A percentile compares a stretch with the other conserved stretches of the same genome.
These are phyloP conservation scores for Pseudomyrmex dendroicus DNA, from an alignment of 1,140 invertebrate species.

Conservation along the genomic window DNA sequence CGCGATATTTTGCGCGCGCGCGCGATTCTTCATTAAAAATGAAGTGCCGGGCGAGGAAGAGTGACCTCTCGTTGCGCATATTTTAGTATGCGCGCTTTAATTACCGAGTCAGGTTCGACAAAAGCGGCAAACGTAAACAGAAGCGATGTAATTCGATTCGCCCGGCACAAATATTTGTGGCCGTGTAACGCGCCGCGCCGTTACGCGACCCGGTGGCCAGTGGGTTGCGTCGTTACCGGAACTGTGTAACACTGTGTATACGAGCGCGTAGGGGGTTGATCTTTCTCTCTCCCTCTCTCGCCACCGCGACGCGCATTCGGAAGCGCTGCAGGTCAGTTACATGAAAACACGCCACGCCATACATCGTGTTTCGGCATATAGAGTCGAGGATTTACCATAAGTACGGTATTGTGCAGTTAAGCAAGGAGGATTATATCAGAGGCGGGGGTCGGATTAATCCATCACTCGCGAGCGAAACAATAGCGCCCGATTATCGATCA, in stretches of 20 bases:
- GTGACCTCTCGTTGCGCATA: conserved; percentile 41
- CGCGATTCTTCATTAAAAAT: conserved; percentile 50
- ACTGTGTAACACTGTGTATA: conserved; percentile 53
- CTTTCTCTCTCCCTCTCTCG: conserved; percentile 5
- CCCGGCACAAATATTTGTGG: conserved; percentile 70
- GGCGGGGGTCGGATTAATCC: conserved; percentile 29
- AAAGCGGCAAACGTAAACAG: conserved; percentile 60
- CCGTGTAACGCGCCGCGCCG: conserved; percentile 65
- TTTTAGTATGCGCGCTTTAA: conserved; percentile 66
- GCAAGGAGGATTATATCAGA: conserved; percentile 35
- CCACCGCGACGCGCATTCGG: conserved; percentile 56
- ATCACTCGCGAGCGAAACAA: conserved; percentile 38
- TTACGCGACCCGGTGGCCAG: conserved; percentile 56
- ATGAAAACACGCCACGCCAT: conserved; percentile 52
- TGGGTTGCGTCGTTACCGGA: conserved; percentile 47
- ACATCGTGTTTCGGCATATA: conserved; percentile 28
- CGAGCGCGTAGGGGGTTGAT: conserved; percentile 3
- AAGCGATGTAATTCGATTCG: conserved; percentile 71
- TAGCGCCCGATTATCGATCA: conserved; percentile 23
- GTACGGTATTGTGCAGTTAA: conserved; percentile 39
- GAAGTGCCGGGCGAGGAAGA: conserved; percentile 1
- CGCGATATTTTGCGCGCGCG: conserved; percentile 53
- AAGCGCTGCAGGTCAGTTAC: conserved; percentile 66
- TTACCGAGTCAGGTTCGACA: conserved; percentile 44
- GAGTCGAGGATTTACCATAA: conserved; percentile 27